Percentiles rank a stretch among this genome's conserved stretches.
Conservation (phyloP, 2,797 vertebrate genomes). For the Rhinatrema bivittatum region DNA sequence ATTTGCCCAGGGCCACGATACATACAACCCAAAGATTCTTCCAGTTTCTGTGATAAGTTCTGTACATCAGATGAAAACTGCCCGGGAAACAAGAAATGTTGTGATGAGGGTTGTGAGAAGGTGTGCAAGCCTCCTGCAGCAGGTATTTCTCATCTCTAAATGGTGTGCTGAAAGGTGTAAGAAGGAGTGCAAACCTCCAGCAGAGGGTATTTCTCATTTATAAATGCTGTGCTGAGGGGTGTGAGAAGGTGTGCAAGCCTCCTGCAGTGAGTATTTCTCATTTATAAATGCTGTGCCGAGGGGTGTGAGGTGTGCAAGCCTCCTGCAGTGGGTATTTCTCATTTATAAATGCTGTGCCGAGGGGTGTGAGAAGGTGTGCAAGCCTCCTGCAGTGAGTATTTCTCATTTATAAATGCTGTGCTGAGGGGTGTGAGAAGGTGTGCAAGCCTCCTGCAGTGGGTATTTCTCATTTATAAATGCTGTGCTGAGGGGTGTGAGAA, state of each 20-base stretch:
- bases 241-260: neutral
- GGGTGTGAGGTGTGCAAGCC: neutral
- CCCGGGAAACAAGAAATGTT: neutral
- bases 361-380: neutral
- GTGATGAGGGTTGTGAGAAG: neutral
- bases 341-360: conserved; percentile 7
- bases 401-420: conserved; percentile 13
- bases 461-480: too few species aligned
- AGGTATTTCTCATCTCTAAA: too few species aligned
- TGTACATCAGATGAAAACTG: neutral
- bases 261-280: too few species aligned
- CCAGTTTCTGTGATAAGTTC: neutral
- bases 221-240: conserved; percentile 3
- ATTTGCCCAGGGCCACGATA: neutral
- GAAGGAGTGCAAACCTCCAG: neutral
- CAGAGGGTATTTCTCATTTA: too few species aligned
- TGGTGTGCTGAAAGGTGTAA: conserved; percentile 1
- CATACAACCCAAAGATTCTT: too few species aligned
- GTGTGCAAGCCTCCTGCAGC: too few species aligned
- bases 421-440: neutral
- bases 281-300: conserved; percentile 1
- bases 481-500: neutral
- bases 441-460: too few species aligned
- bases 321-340: too few species aligned
- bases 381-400: too few species aligned